Evolutionary conservation across 2,797 vertebrate genomes (phyloP).

Genomic region (Astyanax mexicanus): DNA sequence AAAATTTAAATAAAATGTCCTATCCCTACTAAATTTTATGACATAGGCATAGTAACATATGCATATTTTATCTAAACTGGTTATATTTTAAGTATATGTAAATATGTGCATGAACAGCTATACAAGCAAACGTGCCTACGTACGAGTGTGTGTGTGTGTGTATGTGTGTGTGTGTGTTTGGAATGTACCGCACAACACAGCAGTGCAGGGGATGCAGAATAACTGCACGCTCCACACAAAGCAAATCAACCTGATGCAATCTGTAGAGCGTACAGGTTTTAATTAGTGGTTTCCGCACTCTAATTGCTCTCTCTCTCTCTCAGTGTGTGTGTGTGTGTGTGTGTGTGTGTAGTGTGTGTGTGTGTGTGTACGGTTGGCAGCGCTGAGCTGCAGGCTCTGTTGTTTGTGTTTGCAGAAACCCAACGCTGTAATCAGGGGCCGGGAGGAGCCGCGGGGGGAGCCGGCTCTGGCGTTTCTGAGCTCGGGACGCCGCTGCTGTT

Average conservation of each 20-base stretch:
- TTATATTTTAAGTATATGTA: too few species aligned
- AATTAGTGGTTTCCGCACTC: slow-evolving; percentile 84
- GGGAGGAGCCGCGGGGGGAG: slow-evolving; percentile 61
- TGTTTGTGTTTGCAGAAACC: slow-evolving; percentile 78
- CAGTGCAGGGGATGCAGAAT: slow-evolving; percentile 66
- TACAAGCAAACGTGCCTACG: too few species aligned
- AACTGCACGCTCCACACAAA: slow-evolving; percentile 69
- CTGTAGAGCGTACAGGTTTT: slow-evolving; percentile 80
- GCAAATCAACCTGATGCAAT: slow-evolving; percentile 82
- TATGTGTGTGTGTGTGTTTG: too few species aligned
- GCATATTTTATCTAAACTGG: too few species aligned
- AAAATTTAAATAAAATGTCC: too few species aligned
- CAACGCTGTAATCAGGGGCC: slow-evolving; percentile 74
- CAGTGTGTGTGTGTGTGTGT: too few species aligned
- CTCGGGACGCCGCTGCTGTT: slow-evolving; percentile 3
- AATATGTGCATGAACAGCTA: too few species aligned
- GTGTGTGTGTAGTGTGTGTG: too few species aligned
- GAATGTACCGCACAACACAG: slow-evolving; percentile 70
- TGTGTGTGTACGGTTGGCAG: slow-evolving; percentile 70
- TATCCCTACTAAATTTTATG: too few species aligned
- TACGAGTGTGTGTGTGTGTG: too few species aligned
- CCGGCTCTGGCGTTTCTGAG: slow-evolving; percentile 51
- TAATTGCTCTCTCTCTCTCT: slow-evolving; percentile 76
- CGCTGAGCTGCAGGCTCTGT: slow-evolving; percentile 70
- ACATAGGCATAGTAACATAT: too few species aligned